Conservation (phyloP, 1,140 invertebrate genomes). For the Homalodisca vitripennis region DNA sequence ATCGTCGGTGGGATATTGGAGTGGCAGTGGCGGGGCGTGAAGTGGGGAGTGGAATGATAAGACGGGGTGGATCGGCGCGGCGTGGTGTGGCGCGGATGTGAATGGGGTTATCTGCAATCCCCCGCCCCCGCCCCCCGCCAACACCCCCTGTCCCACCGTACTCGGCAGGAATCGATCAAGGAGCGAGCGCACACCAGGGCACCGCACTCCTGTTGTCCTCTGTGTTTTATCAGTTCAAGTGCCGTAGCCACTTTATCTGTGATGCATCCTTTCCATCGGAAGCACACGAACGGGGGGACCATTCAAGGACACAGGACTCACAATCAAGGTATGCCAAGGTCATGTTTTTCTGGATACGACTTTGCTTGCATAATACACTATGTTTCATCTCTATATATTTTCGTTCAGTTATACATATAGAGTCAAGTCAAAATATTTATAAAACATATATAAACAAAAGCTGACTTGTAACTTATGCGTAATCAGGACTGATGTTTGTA, state of each 20-base stretch:
- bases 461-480: too few species aligned
- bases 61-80: too few species aligned
- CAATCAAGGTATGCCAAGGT: neutral
- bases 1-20: too few species aligned
- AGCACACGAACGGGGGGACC: neutral
- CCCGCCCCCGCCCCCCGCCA: neutral
- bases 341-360: too few species aligned
- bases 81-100: conserved; percentile 16
- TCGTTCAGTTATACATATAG: too few species aligned
- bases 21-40: neutral
- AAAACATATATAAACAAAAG: too few species aligned
- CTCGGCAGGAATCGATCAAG: neutral
- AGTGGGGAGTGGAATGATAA: conserved; percentile 22
- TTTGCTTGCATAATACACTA: too few species aligned
- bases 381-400: too few species aligned
- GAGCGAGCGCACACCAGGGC: neutral
- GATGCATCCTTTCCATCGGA: neutral
- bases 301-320: neutral
- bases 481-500: too few species aligned
- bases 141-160: neutral
- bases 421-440: too few species aligned
- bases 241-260: neutral
- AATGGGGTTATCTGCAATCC: conserved; percentile 17
- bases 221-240: neutral
- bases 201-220: neutral